Percentiles rank a stretch among this genome's conserved stretches.
phyloP scores from a whole-genome alignment of 2,888 invertebrate genomes.

The Callosobruchus maculatus region DNA sequence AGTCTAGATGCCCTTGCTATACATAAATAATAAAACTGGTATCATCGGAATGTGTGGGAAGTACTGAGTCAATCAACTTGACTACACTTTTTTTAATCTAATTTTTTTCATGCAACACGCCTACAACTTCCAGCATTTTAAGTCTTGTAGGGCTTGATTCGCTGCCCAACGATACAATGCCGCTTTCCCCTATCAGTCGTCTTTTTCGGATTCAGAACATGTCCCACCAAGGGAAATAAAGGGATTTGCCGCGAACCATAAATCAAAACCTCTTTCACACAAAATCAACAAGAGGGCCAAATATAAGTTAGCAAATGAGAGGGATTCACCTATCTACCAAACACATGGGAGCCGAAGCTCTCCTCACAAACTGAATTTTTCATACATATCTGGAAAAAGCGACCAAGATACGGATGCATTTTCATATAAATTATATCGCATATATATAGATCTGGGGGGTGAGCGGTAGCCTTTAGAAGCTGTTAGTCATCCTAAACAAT shows the following conservation, averaged over 20 bases:
- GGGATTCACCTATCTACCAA: slow-evolving; percentile 39
- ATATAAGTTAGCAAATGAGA: slow-evolving; percentile 45
- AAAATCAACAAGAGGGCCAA: slow-evolving; percentile 42
- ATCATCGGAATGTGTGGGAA: too few species aligned
- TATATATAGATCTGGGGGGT: slow-evolving; percentile 46
- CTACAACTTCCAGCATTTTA: neutral
- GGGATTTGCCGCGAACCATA: slow-evolving; percentile 13
- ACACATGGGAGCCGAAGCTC: slow-evolving; percentile 37
- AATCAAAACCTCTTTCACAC: slow-evolving; percentile 30
- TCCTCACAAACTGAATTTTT: slow-evolving; percentile 43
- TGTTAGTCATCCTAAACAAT: slow-evolving; percentile 54
- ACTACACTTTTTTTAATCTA: too few species aligned
- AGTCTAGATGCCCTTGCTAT: too few species aligned
- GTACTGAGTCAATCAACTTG: too few species aligned
- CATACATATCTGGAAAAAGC: slow-evolving; percentile 50
- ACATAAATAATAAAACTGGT: too few species aligned
- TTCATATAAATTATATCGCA: slow-evolving; percentile 56
- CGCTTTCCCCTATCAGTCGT: neutral
- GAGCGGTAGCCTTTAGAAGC: slow-evolving; percentile 46
- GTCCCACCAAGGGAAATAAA: neutral
- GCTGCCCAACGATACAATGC: neutral
- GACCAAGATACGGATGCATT: slow-evolving; percentile 52
- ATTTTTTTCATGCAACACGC: too few species aligned
- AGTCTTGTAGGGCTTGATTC: neutral
- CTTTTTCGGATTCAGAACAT: neutral